Evolutionary conservation across 2,113 vertebrate genomes (phyloP), one percentile per base, ranked within the genome.

Genomic region (Rhinolophus sinicus): DNA sequence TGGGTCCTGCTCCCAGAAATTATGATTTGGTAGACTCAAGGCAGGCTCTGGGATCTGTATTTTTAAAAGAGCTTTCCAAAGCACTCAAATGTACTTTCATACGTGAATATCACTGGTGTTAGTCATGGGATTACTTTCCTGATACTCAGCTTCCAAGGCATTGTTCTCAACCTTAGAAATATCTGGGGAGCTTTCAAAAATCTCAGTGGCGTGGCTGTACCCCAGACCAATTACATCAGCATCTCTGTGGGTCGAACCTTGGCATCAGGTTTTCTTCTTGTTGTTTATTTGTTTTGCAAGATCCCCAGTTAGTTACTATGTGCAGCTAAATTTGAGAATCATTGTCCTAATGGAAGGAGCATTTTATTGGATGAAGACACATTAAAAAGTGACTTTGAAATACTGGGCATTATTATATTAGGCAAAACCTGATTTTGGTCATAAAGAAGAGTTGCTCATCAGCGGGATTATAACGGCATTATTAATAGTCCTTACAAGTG

Each of bases 331-430:
- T 83, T 67, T 24, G 26, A 72, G 60, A 81, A 73, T 78, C 6
- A 19, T 33, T 70, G 3, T 58, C 83, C 14, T 47, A 62, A 33
- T 22, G 40, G 10, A 58, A 75, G 77, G 16, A 60, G 19, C 75
- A 15, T 52, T 75, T 84, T 60, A 84, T 10, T 85, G 24, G 44
- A 67, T 77, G 40, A 77, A 81, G 13, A 47, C 38, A 10, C 65
- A 70, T 16, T 78, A 18, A 18, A 40, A 92, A 84, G 44, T 56
- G 70, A 64, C 60, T 95, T 92, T 90, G 38, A 93, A 96, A 75
- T 50, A 47, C 3, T 15, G 33, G 70, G 33, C 12, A 56, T 18
- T 76, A 9, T 64, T 91, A 54, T 52, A 47, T 28, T 47, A 13
- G 13, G 73, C 6, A 58, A 89, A 70, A 64, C 21, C 40, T 87